These are phyloP conservation scores for Catocala sponsa DNA, from an alignment of 2,888 invertebrate species.

Conservation along the genomic window DNA sequence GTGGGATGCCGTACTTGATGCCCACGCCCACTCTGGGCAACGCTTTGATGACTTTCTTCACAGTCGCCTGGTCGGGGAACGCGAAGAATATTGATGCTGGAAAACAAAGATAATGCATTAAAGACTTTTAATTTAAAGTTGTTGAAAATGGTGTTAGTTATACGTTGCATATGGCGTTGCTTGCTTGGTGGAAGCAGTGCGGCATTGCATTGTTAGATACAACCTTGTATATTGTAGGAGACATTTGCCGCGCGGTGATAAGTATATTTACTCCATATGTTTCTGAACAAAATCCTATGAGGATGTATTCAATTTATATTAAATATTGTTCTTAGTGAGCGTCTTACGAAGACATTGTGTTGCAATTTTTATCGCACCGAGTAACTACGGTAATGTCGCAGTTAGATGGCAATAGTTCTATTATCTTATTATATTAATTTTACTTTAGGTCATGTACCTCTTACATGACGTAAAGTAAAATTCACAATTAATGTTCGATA, in stretches of 20 bases:
- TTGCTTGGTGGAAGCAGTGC: constrained; percentile 2
- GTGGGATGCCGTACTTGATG: constrained; percentile 99
- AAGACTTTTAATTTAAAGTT: background rate
- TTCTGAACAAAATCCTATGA: no score
- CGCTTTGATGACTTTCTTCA: constrained; percentile 99
- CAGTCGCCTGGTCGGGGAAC: constrained; percentile 98
- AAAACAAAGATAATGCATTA: constrained; percentile 60
- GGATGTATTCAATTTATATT: no score
- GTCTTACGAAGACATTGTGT: no score
- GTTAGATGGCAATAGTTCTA: no score
- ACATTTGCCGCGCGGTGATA: background rate
- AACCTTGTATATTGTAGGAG: background rate
- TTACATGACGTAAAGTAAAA: no score
- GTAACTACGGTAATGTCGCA: no score
- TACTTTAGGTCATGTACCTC: no score
- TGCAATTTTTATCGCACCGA: no score
- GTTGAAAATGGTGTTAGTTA: background rate
- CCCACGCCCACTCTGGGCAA: constrained; percentile 99
- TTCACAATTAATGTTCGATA: no score
- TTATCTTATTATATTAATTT: no score
- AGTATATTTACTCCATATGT: background rate
- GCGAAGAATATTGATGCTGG: constrained; percentile 99
- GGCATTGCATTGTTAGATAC: constrained; percentile 2
- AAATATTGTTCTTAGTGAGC: background rate
- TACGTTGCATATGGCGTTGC: background rate